Percentiles rank a stretch among this genome's conserved stretches.
These are phyloP conservation scores for Zapornia atra DNA, from an alignment of 2,113 vertebrate species.

Conservation along the genomic window DNA sequence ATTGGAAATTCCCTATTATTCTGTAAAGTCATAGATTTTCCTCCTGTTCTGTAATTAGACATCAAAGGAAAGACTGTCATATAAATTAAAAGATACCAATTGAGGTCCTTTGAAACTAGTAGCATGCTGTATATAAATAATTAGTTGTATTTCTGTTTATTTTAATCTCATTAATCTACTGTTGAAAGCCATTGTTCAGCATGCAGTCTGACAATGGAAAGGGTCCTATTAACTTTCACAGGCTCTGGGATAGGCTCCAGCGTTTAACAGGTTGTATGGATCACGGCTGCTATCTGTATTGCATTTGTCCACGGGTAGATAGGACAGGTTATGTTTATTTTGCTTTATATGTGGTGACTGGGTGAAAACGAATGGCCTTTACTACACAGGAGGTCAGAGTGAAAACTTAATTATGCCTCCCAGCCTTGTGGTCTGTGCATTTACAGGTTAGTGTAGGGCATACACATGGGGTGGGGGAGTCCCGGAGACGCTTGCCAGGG, in stretches of 20 bases:
- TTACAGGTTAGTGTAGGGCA: neutral
- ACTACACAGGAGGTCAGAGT: neutral
- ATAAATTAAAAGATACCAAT: neutral
- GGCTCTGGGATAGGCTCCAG: neutral
- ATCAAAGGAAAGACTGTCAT: slow-evolving; percentile 20
- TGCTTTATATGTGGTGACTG: neutral
- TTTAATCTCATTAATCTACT: neutral
- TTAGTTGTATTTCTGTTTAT: slow-evolving; percentile 46
- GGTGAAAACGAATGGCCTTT: neutral
- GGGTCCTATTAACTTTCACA: slow-evolving; percentile 2
- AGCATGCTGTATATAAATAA: neutral
- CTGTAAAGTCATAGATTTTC: neutral
- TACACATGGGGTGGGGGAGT: accelerated
- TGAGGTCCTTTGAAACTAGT: slow-evolving; percentile 36
- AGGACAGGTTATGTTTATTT: neutral
- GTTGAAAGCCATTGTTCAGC: slow-evolving; percentile 15
- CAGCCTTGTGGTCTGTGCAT: neutral
- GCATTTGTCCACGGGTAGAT: neutral
- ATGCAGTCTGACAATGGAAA: neutral
- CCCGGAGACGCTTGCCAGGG: neutral
- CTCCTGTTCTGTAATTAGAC: slow-evolving; percentile 18
- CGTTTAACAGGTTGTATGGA: neutral
- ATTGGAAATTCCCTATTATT: neutral
- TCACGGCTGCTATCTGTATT: neutral
- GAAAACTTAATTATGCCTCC: neutral